Base-by-base conservation (phyloP, 92 coral and sea anemone genomes). In the Actinernus sp. region DNA sequence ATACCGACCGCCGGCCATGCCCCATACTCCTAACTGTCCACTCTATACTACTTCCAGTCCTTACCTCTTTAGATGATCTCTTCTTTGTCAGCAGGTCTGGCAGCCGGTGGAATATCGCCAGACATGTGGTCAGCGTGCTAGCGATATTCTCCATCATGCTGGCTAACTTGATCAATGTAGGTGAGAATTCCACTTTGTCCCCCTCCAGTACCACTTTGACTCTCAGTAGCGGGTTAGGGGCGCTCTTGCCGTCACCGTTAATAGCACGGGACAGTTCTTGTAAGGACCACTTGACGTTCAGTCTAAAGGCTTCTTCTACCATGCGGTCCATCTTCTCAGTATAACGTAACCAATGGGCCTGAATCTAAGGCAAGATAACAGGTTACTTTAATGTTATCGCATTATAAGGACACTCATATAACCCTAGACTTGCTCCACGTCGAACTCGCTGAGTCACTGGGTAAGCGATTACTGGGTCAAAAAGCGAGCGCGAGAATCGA, bases 271-370 rank as follows among this genome's bases (percentile, higher is more conserved):
- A 95, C 43, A 95, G 60, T 39, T 95, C 99, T 56, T 95, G 99
- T n/a, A 95, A 58, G 57, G 99, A 95, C 99, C 99, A 95, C 82
- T 95, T 95, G 58, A 95, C 99, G 69, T 95, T 95, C 49, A 95
- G 61, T 31, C 99, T 82, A 71, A 95, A 91, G 56, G 99, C 99
- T 31, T 95, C 99, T 38, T 95, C 99, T 23, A 78, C 99, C 99
- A 95, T 95, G 41, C 99, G 93, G 71, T 95, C 99, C 81, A 95
- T 84, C 68, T 95, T 95, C 85, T 95, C 99, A 25, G 99, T 95
- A 79, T 95, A 95, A 6, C 99, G 99, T 33, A 91, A 72, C 99
- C 99, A 95, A 41, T 95, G 99, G 40, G 83, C 83, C 84, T 95
- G 99, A 28, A 95, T 96, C 99, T 95, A 41, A 34, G 19, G 59